Conservation (phyloP, 2,113 vertebrate species). For the Semnornis frantzii region DNA sequence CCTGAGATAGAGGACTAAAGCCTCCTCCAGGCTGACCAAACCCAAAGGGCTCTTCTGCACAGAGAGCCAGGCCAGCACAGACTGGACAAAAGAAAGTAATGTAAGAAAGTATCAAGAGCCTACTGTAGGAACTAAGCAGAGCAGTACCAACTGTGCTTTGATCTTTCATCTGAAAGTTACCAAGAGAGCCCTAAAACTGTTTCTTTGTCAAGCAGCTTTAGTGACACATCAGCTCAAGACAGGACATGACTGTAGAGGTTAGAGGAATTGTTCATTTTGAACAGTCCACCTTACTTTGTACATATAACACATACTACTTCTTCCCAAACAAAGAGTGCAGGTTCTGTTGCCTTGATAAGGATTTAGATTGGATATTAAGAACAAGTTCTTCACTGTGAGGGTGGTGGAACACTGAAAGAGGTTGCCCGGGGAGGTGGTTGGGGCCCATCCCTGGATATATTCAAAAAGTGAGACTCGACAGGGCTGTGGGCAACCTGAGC, state of each 20-base stretch:
- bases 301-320: not conserved
- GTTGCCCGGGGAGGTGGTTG: too few relatives aligned
- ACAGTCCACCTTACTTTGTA: not conserved
- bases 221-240: not conserved
- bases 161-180: not conserved
- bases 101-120: not conserved
- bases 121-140: not conserved
- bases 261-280: not conserved
- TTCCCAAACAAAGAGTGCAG: not conserved
- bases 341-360: not conserved
- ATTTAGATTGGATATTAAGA: not conserved
- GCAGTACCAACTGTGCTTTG: not conserved
- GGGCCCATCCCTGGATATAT: too few relatives aligned
- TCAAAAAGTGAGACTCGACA: too few relatives aligned
- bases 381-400: too few relatives aligned
- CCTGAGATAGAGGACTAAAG: not conserved
- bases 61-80: not conserved
- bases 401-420: too few relatives aligned
- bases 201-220: not conserved
- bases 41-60: not conserved
- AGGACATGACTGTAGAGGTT: not conserved
- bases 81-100: not conserved
- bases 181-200: not conserved
- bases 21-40: not conserved
- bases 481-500: too few relatives aligned